Evolutionary conservation across 64 coral and sea anemone genomes (phyloP).

Genomic region (Dendronephthya gigantea): DNA sequence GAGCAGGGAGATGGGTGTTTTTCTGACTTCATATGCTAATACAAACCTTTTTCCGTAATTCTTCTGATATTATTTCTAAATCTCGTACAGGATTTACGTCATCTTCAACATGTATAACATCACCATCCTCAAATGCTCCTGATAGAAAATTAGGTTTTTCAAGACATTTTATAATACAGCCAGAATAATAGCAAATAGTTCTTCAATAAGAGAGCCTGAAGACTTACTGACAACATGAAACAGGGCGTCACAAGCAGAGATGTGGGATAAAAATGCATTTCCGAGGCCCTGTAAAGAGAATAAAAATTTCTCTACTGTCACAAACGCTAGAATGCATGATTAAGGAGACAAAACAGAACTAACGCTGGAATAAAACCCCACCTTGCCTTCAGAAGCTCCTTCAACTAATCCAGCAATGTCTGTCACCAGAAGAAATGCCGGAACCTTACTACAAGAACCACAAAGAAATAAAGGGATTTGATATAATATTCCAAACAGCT

Average conservation of each 20-base stretch:
- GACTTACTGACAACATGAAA: slow-evolving; percentile 97
- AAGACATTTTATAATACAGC: no score
- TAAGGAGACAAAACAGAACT: not conserved
- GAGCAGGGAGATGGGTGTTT: no score
- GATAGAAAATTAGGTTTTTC: no score
- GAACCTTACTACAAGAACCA: slow-evolving; percentile 67
- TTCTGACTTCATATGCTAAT: not conserved
- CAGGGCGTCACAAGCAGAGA: slow-evolving; percentile 93
- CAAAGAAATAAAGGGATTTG: not conserved
- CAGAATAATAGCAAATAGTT: no score
- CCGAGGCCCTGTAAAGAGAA: slow-evolving; percentile 62
- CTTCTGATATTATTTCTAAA: slow-evolving; percentile 90
- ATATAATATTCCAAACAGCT: not conserved
- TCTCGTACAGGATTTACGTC: slow-evolving; percentile 91
- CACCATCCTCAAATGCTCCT: slow-evolving; percentile 92
- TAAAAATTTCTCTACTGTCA: not conserved
- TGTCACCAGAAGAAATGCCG: slow-evolving; percentile 79
- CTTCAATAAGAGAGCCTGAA: no score
- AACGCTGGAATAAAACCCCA: not conserved
- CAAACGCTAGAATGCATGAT: not conserved
- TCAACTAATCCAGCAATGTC: slow-evolving; percentile 98
- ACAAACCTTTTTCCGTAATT: slow-evolving; percentile 81
- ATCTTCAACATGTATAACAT: slow-evolving; percentile 93
- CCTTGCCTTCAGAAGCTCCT: slow-evolving; percentile 91
- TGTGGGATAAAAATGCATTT: slow-evolving; percentile 96